Evolutionary conservation across 2,797 vertebrate genomes (phyloP), one percentile per base, ranked within the genome.

Genomic region (Netta rufina): DNA sequence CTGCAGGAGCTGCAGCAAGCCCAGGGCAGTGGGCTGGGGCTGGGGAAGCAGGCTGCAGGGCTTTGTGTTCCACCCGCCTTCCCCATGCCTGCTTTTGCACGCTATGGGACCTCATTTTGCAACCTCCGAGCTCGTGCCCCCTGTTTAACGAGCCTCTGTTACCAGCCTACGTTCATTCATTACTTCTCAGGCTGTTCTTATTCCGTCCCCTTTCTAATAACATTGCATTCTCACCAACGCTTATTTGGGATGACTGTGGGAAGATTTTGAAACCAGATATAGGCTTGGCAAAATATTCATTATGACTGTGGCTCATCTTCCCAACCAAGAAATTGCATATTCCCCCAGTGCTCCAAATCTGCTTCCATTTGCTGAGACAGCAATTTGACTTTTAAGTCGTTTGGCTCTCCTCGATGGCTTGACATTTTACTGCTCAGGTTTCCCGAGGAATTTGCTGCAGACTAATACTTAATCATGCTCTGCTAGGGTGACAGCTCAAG

Each of bases 281-380:
- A 89, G 92, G 25, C 75, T 92, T 74, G 87, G 91, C 89, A 83
- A 94, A 96, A 64, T 61, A 76, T 22, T 95, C 84, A 76, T 96
- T 64, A 80, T 5, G 78, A 73, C 92, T 33, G 67, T 73, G 89
- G 89, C 85, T 93, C 90, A 60, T 93, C 84, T 61, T 38, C 82
- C 62, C 84, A 19, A 32, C 36, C 81, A 51, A 89, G 89, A 64
- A 83, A 77, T 3, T 74, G 87, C 79, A 16, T n/a, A 32, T 92
- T 96, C 75, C 89, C 84, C 53, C 65, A 10, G 81, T 73, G 92
- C 92, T 79, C 89, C 87, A 49, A 47, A 76, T 89, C 96, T 77
- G 86, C 92, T 62, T 11, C 84, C 81, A 32, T 89, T 87, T 90
- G 95, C 95, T 96, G 96, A 92, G 41, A 57, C 92, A 95, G 96